Base-by-base conservation (phyloP, 2,113 vertebrate species). In the Oncorhynchus tshawytscha region DNA sequence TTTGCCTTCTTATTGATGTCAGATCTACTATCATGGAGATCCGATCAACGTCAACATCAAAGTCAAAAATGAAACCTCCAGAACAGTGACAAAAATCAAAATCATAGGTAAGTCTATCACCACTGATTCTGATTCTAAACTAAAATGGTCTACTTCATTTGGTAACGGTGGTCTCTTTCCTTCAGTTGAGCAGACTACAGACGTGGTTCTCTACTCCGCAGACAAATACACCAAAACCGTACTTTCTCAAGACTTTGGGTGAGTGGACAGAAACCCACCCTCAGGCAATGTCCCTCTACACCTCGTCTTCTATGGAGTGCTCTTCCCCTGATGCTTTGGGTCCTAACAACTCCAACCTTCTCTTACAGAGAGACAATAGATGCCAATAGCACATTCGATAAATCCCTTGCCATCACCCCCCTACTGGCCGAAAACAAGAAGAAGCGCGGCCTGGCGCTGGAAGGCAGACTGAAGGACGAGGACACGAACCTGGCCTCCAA, bases 401-500 rank as follows among this genome's bases (percentile, higher is more conserved):
- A 94, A 73, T 91, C 88, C 0, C 91, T 96, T 77, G 5, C 6
- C 0, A 82, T 98, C 80, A 95, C 83, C 1, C 96, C 96, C 2
- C 0, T 70, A 13, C 88, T 98, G 79, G 0, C 82, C 0, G 77
- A 88, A 2, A 97, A 96, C 89, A 95, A 92, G 3, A 93, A 97
- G 87, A 97, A 96, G 82, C 88, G 93, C 22, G 95, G 95, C 16
- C 89, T 99, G 57, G 90, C 96, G 1, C 88, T 98, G 27, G 96
- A 97, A 0, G 97, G 97, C 59, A 95, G 95, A 71, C 93, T 98
- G 71, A 98, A 96, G 86, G 95, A 98, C 0, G 94, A 96, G 89
- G 96, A 96, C 89, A 97, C 96, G n/a, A 98, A 98, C 90, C 86
- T 98, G 90, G 96, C 96, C 70, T 97, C 95, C 71, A 94, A 92